A percentile compares a stretch with the other conserved stretches of the same genome.
Evolutionary conservation across 2,797 vertebrate species (phyloP).

Genomic region (Tapirus indicus): DNA sequence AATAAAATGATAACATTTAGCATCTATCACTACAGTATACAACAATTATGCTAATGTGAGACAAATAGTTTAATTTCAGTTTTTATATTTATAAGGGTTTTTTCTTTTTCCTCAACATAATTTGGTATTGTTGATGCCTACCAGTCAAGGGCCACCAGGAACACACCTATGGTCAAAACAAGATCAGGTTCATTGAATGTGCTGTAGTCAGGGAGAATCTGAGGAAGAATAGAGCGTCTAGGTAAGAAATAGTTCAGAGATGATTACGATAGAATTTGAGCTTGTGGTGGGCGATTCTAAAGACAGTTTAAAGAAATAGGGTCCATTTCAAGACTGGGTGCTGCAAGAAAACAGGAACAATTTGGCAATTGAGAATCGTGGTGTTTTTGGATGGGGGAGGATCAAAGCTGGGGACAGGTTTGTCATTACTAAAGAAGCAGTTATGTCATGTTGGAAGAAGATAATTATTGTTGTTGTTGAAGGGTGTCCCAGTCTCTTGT

Average conservation of each 20-base stretch:
- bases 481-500: not conserved
- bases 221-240: not conserved
- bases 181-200: not conserved
- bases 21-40: not conserved
- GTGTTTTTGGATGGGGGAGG: not conserved
- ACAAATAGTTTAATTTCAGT: not conserved
- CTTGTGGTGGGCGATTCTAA: not conserved
- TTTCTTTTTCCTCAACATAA: not conserved
- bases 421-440: not conserved
- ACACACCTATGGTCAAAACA: not conserved
- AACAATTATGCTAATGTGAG: constrained; percentile 29
- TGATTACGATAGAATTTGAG: not conserved
- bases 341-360: not conserved
- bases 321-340: not conserved
- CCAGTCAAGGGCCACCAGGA: not conserved
- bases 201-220: not conserved
- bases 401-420: not conserved
- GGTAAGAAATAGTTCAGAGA: not conserved
- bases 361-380: not conserved
- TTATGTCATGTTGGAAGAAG: not conserved
- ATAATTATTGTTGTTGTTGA: not conserved
- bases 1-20: constrained; percentile 23
- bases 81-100: constrained; percentile 40
- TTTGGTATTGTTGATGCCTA: not conserved
- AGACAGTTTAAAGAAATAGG: not conserved